A percentile compares a stretch with the other conserved stretches of the same genome.
These are phyloP conservation scores for Sisor rabdophorus DNA, from an alignment of 2,113 vertebrate species.

Conservation along the genomic window DNA sequence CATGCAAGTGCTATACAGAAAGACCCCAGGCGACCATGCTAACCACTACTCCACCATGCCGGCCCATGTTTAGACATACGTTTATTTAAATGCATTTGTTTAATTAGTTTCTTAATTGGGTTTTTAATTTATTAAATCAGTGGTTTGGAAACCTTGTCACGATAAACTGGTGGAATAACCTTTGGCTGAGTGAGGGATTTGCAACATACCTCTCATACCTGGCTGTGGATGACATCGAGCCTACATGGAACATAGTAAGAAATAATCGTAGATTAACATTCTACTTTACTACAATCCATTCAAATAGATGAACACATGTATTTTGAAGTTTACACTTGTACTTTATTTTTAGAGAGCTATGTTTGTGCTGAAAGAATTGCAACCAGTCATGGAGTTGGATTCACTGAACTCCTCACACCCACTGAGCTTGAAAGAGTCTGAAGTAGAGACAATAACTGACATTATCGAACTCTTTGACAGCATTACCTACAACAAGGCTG, in stretches of 20 bases:
- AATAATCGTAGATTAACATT: constrained; percentile 4
- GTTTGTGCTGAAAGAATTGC: constrained; percentile 47
- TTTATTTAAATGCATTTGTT: background rate
- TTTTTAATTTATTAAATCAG: constrained; percentile 56
- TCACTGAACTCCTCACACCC: constrained; percentile 62
- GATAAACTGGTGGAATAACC: constrained; percentile 87
- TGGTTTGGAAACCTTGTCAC: constrained; percentile 97
- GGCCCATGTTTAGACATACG: background rate
- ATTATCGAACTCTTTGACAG: constrained; percentile 59
- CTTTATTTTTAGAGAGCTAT: constrained; percentile 55
- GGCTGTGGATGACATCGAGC: constrained; percentile 62
- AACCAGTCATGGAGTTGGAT: constrained; percentile 56
- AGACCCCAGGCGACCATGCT: too few species aligned
- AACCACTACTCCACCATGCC: too few species aligned
- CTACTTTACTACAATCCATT: background rate
- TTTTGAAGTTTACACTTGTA: background rate
- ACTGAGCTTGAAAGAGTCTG: constrained; percentile 43
- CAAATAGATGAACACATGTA: background rate
- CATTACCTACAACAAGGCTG: constrained; percentile 68
- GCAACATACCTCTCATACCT: constrained; percentile 79
- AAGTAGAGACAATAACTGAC: constrained; percentile 42
- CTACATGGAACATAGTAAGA: constrained; percentile 70
- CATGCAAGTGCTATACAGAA: too few species aligned
- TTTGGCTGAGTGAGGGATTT: constrained; percentile 93
- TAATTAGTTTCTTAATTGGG: background rate